Evolutionary conservation across 2,113 vertebrate species (phyloP).

Genomic region (Ginglymostoma cirratum): DNA sequence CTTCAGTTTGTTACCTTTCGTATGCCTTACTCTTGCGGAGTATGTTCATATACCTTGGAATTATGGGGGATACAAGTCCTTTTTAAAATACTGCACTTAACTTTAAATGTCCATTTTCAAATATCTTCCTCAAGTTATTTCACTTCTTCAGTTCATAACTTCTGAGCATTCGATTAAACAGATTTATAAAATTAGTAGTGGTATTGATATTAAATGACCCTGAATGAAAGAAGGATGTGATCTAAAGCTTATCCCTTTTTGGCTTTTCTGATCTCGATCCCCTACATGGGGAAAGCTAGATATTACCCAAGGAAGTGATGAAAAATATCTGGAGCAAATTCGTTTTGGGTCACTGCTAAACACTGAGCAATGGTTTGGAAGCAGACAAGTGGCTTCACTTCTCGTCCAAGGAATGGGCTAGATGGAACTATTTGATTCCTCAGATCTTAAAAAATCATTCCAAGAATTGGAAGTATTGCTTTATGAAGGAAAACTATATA

Average conservation of each 20-base stretch:
- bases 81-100: slow-evolving; percentile 15
- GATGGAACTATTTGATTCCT: not conserved
- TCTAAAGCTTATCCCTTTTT: not conserved
- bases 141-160: not conserved
- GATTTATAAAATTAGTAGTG: not conserved
- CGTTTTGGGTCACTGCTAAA: not conserved
- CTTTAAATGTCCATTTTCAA: not conserved
- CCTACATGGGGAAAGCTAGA: not conserved
- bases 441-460: not conserved
- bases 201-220: not conserved
- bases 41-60: not conserved
- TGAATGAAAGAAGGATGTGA: not conserved
- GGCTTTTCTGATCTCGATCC: not conserved
- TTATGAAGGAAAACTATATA: not conserved
- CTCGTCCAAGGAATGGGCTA: not conserved
- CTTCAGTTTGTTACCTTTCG: not conserved
- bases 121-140: not conserved
- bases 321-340: not conserved
- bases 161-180: no score
- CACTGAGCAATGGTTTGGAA: not conserved
- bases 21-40: not conserved
- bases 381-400: not conserved
- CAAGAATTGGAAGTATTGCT: not conserved
- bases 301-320: not conserved
- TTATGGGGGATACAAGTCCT: not conserved